A percentile compares a stretch with the other conserved stretches of the same genome.
Evolutionary conservation across 2,888 invertebrate genomes (phyloP).

Genomic region (Anticlea derivata): DNA sequence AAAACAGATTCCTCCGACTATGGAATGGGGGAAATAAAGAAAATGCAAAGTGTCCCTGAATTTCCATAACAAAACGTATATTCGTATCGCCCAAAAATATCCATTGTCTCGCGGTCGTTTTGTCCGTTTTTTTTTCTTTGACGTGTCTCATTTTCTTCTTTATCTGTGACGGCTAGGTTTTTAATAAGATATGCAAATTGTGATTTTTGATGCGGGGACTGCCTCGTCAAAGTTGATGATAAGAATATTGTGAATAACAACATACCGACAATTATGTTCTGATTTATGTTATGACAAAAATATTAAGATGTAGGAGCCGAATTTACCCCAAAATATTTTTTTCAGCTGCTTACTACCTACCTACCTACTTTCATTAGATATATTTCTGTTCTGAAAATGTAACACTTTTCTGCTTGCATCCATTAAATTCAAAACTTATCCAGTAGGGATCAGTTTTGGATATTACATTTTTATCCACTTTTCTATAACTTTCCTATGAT

Average conservation of each 20-base stretch:
- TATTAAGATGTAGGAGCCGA: too few species aligned
- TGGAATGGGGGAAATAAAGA: conserved; percentile 74
- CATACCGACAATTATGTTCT: too few species aligned
- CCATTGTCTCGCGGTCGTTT: conserved; percentile 76
- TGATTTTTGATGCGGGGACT: conserved; percentile 50
- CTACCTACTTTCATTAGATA: too few species aligned
- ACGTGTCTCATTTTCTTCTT: conserved; percentile 79
- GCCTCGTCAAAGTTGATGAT: conserved; percentile 57
- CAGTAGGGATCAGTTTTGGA: too few species aligned
- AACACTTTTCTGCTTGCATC: too few species aligned
- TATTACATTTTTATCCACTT: too few species aligned
- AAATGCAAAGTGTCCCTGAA: conserved; percentile 81
- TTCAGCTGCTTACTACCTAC: too few species aligned
- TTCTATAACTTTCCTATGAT: background rate
- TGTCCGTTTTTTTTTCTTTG: conserved; percentile 71
- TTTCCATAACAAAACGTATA: conserved; percentile 80
- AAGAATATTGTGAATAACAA: conserved; percentile 37
- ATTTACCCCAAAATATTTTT: too few species aligned
- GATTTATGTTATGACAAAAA: too few species aligned
- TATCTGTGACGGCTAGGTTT: conserved; percentile 74
- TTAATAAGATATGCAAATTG: conserved; percentile 82
- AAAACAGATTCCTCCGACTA: conserved; percentile 74
- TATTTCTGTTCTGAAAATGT: too few species aligned
- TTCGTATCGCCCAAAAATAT: conserved; percentile 78
- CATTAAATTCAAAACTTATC: too few species aligned